Base-by-base conservation (phyloP, 2,888 invertebrate genomes). In the Rhorus exstirpatorius region DNA sequence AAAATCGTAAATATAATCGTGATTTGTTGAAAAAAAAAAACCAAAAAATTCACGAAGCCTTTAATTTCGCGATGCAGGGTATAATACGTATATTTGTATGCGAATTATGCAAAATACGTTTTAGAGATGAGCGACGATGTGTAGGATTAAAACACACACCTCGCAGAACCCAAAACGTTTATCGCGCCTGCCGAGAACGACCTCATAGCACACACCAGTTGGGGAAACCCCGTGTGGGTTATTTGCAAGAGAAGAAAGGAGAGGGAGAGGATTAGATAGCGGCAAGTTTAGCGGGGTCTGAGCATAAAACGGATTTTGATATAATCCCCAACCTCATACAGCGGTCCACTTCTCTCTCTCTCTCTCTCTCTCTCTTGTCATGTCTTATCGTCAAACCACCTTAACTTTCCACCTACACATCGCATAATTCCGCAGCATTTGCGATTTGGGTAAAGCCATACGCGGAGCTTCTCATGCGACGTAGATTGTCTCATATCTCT, bases 301-400 rank as follows among this genome's bases (percentile, higher is more conserved):
- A 49, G 63, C 63, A 63, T 49, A 75, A 38, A 65, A 65, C 31
- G 74, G 44, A 75, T 75, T 41, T 21, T 12, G 53, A 75, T 75
- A 53, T 53, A 26, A 65, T 53, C 19, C 17, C 44, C 7, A 17
- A 17, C 17, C n/a, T 21, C 53, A 6, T 53, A 55, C 26, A 44
- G 31, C 58, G 8, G 8, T 51, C 61, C 38, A 12, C 19, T 6
- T 31, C 31, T 31, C 31, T 31, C 31, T 31, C 41, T 21, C 67
- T 38, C n/a, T 35, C 53, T 17, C 51, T 21, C 26, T 7, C n/a
- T 21, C 51, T 17, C 38, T 19, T 38, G 46, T 38, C 68, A 24
- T 53, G 38, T 14, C 46, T 10, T 7, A 49, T 49, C 46, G 46
- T 49, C 17, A 14, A 41, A 8, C 49, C 7, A 7, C 17, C 38